phyloP scores from a whole-genome alignment of 1,140 invertebrate species.

The Wiebesia pumilae region DNA sequence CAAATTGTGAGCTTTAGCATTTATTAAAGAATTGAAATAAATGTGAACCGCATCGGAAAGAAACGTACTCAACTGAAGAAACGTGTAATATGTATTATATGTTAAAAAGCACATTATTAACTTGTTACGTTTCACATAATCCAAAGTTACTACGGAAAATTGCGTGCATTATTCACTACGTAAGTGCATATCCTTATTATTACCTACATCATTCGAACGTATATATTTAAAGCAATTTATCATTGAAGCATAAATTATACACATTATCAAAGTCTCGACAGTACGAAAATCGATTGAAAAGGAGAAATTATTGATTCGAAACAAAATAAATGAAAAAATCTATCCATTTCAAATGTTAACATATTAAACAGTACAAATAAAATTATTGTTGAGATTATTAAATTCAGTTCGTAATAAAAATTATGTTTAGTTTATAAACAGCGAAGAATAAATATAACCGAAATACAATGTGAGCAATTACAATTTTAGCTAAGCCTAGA shows the following conservation, averaged over 20 bases:
- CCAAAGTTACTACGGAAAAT: conserved; percentile 4
- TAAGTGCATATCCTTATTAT: conserved; percentile 16
- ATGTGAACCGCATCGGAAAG: background rate
- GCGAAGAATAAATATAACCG: too few species aligned
- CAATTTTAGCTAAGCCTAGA: too few species aligned
- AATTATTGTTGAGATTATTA: background rate
- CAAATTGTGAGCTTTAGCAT: background rate
- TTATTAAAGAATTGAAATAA: background rate
- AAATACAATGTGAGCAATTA: too few species aligned
- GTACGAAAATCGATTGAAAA: background rate
- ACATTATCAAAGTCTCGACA: background rate
- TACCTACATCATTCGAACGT: background rate
- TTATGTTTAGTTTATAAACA: too few species aligned
- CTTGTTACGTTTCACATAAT: conserved; percentile 19
- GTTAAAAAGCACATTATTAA: conserved; percentile 1
- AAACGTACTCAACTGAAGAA: background rate
- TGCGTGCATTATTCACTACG: conserved; percentile 5
- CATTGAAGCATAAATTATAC: background rate
- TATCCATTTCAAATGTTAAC: background rate
- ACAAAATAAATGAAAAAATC: background rate
- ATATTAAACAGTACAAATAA: background rate
- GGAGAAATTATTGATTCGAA: background rate
- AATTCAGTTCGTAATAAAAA: too few species aligned
- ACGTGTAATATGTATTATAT: background rate
- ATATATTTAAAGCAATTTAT: background rate